Percentiles rank a stretch among this genome's conserved stretches.
These are phyloP conservation scores for Ips typographus DNA, from an alignment of 1,140 invertebrate species.

Conservation along the genomic window DNA sequence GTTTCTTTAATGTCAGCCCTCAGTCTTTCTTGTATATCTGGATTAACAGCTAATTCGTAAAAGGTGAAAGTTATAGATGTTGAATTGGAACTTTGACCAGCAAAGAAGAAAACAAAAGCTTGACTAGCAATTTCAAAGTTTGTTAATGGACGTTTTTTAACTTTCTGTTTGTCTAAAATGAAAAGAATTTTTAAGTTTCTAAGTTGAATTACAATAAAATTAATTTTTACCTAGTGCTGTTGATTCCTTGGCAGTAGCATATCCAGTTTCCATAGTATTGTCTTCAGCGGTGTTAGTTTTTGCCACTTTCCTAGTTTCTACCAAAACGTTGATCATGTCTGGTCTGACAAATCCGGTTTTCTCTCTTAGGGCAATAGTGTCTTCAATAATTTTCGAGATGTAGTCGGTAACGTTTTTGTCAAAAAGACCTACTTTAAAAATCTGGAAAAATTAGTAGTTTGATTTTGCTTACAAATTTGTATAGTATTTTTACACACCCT, in stretches of 20 bases:
- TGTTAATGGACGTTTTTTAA: conserved; percentile 6
- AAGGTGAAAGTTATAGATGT: conserved; percentile 6
- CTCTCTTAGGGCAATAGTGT: background rate
- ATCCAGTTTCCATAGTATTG: background rate
- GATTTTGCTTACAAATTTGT: too few relatives aligned
- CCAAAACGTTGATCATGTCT: background rate
- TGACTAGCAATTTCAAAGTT: conserved; percentile 38
- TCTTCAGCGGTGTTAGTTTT: background rate
- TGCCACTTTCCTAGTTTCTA: background rate
- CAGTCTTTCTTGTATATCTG: conserved; percentile 30
- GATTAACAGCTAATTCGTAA: conserved; percentile 47
- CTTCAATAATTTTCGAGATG: background rate
- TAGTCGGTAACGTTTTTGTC: conserved; percentile 45
- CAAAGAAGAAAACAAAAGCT: conserved; percentile 11
- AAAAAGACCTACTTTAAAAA: conserved; percentile 37
- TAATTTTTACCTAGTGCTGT: background rate
- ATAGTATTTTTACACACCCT: too few relatives aligned
- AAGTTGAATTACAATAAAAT: background rate
- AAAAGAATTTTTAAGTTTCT: background rate
- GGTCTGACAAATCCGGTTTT: background rate
- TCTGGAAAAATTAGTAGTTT: background rate
- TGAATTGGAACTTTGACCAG: conserved; percentile 7
- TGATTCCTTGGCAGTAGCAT: background rate
- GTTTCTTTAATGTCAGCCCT: conserved; percentile 9
- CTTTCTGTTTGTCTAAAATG: background rate